These are phyloP conservation scores for Rhyzopertha dominica DNA, from an alignment of 1,140 invertebrate species.

Conservation along the genomic window DNA sequence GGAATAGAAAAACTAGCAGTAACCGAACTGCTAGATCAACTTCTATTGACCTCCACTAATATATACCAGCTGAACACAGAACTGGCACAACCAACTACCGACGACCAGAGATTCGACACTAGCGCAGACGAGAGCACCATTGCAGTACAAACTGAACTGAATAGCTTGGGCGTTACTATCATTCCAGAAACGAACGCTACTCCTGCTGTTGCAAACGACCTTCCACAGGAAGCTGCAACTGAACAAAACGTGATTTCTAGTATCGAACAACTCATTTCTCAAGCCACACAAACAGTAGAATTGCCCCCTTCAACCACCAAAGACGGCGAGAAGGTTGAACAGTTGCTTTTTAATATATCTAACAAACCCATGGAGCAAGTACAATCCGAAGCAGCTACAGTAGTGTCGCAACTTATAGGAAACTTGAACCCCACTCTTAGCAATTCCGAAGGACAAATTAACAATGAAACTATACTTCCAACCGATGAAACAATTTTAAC, in stretches of 20 bases:
- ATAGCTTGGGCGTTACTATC: too few relatives aligned
- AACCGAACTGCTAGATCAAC: constrained; percentile 23
- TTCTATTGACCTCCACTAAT: constrained; percentile 33
- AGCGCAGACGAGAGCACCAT: constrained; percentile 1
- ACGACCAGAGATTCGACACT: constrained; percentile 9
- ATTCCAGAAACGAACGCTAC: too few relatives aligned
- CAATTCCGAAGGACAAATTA: neutral
- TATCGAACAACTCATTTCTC: constrained; percentile 36
- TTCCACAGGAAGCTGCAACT: constrained; percentile 14
- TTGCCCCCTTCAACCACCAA: constrained; percentile 12
- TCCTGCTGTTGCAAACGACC: too few relatives aligned
- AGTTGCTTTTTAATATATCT: constrained; percentile 15
- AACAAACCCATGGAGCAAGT: constrained; percentile 43
- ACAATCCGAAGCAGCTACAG: constrained; percentile 44
- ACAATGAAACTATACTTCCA: constrained; percentile 11
- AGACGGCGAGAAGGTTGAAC: constrained; percentile 17
- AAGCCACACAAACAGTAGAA: constrained; percentile 29
- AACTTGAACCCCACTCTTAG: constrained; percentile 23
- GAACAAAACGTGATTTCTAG: constrained; percentile 28
- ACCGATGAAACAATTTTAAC: constrained; percentile 18
- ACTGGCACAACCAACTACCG: constrained; percentile 10
- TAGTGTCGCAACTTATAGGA: constrained; percentile 43
- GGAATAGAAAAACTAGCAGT: constrained; percentile 8
- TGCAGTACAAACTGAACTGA: constrained; percentile 10
- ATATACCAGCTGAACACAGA: constrained; percentile 39